Evolutionary conservation across 2,797 vertebrate species (phyloP), one percentile per base, ranked within the genome.

Genomic region (Helicolenus hilgendorfi): DNA sequence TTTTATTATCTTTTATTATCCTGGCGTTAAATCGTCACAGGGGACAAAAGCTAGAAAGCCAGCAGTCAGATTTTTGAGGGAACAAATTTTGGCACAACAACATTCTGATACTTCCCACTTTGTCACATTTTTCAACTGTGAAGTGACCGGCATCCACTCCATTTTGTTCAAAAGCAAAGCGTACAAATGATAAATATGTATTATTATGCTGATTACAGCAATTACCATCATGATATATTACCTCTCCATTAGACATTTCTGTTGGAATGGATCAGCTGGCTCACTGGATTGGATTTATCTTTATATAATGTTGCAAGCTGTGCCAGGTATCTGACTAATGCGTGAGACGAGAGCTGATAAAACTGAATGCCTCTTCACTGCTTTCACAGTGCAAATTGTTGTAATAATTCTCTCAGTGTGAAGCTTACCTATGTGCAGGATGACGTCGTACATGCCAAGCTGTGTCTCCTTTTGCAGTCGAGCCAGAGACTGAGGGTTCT

Each of bases 401-500:
- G 33, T 4, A 11, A 15, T 4, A 26, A 31, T 62, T 53, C 10
- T 38, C 68, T 71, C 18, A 15, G 15, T 7, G 36, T 55, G 45
- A 31, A 31, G 36, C 94, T 92, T 93, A 99, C 98, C 98, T 77
- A 98, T 97, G 88, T 98, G 98, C 56, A 99, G 96, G 80, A 98
- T 95, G 41, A 78, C 96, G 0, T 99, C 98, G 9, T 98, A 98
- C 98, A 98, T 97, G 85, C 97, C 96, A n/a, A 95, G 88, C 93
- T 98, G 98, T 0, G 98, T 97, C 76, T 98, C 98, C 78, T 97
- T 98, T 90, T 97, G 98, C 71, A 99, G 96, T 13, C 98, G 94
- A n/a, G 98, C 97, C 64, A 99, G 94, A 55, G 98, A 98, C 93
- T 98, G 98, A 0, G 98, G 97, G 91, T 99, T 99, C 77, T 98